Conservation (phyloP, 2,888 invertebrate genomes). For the Eulithis testata region DNA sequence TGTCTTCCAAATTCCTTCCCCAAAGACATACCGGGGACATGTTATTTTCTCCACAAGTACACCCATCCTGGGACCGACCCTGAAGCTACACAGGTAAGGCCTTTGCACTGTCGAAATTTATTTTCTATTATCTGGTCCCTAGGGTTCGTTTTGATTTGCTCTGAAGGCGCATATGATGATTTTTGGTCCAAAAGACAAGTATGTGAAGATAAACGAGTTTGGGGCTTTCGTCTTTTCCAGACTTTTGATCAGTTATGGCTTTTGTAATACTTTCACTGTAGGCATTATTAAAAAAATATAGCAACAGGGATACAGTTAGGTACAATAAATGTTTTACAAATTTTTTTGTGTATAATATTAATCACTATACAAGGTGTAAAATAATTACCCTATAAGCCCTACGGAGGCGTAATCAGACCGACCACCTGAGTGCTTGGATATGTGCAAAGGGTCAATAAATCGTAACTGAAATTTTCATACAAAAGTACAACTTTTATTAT, state of each 20-base stretch:
- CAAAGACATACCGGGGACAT: slow-evolving; percentile 90
- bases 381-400: no score
- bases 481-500: no score
- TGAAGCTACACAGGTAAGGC: slow-evolving; percentile 81
- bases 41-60: slow-evolving; percentile 93
- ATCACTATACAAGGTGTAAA: no score
- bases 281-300: no score
- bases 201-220: slow-evolving; percentile 18
- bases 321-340: no score
- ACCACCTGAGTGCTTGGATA: no score
- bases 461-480: no score
- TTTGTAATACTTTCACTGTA: not conserved
- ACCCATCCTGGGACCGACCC: slow-evolving; percentile 87
- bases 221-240: slow-evolving; percentile 1
- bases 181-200: slow-evolving; percentile 23
- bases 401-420: no score
- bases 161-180: slow-evolving; percentile 12
- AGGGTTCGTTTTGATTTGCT: slow-evolving; percentile 16
- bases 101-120: slow-evolving; percentile 3
- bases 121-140: not conserved
- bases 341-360: no score
- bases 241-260: slow-evolving; percentile 1
- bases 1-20: slow-evolving; percentile 95
- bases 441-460: no score
- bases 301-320: no score